Percentiles rank a stretch among this genome's conserved stretches.
Conservation (phyloP, 1,140 invertebrate species). For the Ceratina calcarata region DNA sequence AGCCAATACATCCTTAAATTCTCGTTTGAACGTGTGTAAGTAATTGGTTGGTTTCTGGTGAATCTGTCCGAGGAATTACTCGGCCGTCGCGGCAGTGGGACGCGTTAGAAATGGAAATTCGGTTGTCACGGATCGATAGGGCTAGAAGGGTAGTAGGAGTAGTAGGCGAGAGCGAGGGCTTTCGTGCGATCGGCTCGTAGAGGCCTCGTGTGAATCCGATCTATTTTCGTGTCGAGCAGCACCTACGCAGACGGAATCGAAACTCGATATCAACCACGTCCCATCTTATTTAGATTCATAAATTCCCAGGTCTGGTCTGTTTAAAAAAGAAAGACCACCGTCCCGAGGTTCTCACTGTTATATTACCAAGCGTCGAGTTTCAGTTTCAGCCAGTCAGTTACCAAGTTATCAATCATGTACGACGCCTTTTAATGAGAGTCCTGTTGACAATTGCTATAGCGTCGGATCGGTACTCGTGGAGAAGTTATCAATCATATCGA, state of each 20-base stretch:
- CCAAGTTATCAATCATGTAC: too few relatives aligned
- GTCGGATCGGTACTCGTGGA: too few relatives aligned
- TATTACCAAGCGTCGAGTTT: too few relatives aligned
- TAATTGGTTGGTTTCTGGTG: not conserved
- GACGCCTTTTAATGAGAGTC: too few relatives aligned
- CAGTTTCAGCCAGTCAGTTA: too few relatives aligned
- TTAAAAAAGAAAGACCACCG: not conserved
- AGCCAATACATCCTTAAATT: too few relatives aligned
- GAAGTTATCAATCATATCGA: too few relatives aligned
- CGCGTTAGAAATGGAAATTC: conserved; percentile 28
- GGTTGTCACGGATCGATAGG: conserved; percentile 53
- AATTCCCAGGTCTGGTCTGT: not conserved
- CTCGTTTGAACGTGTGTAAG: too few relatives aligned
- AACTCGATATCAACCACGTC: conserved; percentile 68
- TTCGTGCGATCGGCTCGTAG: conserved; percentile 71
- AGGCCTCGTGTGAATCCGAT: conserved; percentile 72
- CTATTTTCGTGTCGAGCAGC: conserved; percentile 65
- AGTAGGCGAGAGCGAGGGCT: conserved; percentile 26
- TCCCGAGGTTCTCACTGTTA: not conserved
- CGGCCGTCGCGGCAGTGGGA: not conserved
- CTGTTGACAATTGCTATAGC: too few relatives aligned
- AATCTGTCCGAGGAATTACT: not conserved
- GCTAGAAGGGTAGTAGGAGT: conserved; percentile 26
- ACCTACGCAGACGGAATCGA: conserved; percentile 61
- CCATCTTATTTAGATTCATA: conserved; percentile 32